phyloP scores from a whole-genome alignment of 2,888 invertebrate genomes.

The Drosophila antonietae region DNA sequence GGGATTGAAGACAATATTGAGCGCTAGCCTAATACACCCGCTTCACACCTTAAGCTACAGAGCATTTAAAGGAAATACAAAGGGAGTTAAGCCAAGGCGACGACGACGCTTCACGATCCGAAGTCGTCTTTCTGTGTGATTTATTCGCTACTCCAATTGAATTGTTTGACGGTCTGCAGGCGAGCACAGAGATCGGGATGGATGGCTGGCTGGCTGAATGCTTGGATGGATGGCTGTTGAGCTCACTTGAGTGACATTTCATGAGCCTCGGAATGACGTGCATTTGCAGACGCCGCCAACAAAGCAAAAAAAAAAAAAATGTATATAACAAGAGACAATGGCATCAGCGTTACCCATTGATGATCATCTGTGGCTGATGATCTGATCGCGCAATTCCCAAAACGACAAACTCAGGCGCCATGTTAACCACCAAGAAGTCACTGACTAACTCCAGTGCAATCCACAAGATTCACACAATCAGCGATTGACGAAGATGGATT shows the following conservation, averaged over 20 bases:
- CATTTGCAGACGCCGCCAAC: constrained; percentile 77
- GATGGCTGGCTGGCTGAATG: constrained; percentile 25
- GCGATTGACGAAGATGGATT: constrained; percentile 77
- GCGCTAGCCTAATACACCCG: constrained; percentile 23
- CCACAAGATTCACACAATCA: constrained; percentile 33
- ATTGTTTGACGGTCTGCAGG: constrained; percentile 82
- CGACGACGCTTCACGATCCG: constrained; percentile 64
- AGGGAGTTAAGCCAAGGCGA: constrained; percentile 34
- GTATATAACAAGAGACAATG: constrained; percentile 47
- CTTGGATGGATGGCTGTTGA: constrained; percentile 29
- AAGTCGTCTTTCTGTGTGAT: constrained; percentile 75
- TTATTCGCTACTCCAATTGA: constrained; percentile 85
- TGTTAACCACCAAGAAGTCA: constrained; percentile 80
- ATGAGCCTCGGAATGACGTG: constrained; percentile 83
- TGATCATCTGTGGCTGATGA: constrained; percentile 72
- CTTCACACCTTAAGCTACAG: constrained; percentile 17
- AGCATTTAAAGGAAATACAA: constrained; percentile 33
- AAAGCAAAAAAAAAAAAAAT: constrained; percentile 27
- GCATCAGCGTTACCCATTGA: constrained; percentile 55
- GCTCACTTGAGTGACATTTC: constrained; percentile 83
- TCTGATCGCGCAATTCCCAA: constrained; percentile 81
- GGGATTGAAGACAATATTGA: no score
- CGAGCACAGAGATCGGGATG: constrained; percentile 30
- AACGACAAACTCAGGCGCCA: constrained; percentile 84
- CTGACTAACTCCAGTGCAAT: constrained; percentile 48